Evolutionary conservation across 1,140 invertebrate genomes (phyloP).

Genomic region (Oreohelix idahoensis): DNA sequence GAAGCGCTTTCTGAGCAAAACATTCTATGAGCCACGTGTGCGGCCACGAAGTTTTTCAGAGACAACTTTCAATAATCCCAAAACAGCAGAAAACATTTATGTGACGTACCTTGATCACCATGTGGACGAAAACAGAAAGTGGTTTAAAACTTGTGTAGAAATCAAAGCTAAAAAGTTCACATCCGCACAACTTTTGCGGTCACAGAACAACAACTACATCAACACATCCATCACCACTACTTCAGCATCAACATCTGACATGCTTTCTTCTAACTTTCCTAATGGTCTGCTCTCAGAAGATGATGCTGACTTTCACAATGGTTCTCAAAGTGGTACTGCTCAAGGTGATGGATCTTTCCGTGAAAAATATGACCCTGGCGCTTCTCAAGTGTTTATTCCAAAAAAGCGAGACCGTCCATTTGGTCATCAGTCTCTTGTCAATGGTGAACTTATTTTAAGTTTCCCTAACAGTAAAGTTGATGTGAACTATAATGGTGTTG

Average conservation of each 20-base stretch:
- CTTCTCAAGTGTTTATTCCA: slow-evolving; percentile 27
- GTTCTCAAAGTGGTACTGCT: neutral
- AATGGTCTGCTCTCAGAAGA: neutral
- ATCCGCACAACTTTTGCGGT: slow-evolving; percentile 40
- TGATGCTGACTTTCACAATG: neutral
- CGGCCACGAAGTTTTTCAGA: slow-evolving; percentile 54
- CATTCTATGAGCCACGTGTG: slow-evolving; percentile 58
- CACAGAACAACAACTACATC: slow-evolving; percentile 17
- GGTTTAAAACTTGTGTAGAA: slow-evolving; percentile 62
- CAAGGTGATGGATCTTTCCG: neutral
- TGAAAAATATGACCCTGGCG: slow-evolving; percentile 35
- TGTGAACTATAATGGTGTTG: neutral
- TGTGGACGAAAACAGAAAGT: slow-evolving; percentile 56
- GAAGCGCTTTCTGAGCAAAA: slow-evolving; percentile 55
- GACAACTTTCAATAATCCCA: slow-evolving; percentile 54
- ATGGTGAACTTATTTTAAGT: slow-evolving; percentile 10
- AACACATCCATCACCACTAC: neutral
- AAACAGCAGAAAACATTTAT: slow-evolving; percentile 48
- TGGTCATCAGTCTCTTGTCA: slow-evolving; percentile 1
- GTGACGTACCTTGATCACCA: slow-evolving; percentile 54
- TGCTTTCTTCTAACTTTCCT: neutral
- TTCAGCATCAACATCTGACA: neutral
- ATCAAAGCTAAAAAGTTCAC: slow-evolving; percentile 58
- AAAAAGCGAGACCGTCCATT: neutral
- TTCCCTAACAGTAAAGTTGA: slow-evolving; percentile 10